These are phyloP conservation scores for Cepphus grylle DNA, from an alignment of 2,113 vertebrate genomes.

Conservation along the genomic window DNA sequence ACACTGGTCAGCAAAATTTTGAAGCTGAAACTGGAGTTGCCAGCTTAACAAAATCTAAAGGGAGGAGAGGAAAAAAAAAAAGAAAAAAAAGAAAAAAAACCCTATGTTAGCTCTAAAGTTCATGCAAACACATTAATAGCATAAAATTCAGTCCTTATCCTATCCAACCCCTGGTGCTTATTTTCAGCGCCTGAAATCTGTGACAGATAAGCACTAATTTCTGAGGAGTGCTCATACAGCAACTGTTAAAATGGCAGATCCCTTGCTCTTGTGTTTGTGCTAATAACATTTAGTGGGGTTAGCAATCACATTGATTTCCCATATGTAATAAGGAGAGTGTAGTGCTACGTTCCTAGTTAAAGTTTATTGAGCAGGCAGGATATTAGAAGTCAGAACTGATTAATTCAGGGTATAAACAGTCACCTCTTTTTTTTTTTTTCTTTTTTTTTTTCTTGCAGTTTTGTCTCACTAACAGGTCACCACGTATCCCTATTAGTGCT, in stretches of 20 bases:
- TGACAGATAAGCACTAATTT: slow-evolving; percentile 2
- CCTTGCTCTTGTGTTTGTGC: not conserved
- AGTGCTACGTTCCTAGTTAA: not conserved
- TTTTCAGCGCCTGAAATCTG: not conserved
- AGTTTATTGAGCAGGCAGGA: slow-evolving; percentile 46
- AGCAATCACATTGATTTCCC: slow-evolving; percentile 52
- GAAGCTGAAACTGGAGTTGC: not conserved
- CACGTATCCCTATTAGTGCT: not conserved
- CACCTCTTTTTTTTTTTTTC: not conserved
- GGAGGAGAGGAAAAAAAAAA: accelerated
- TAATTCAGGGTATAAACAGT: slow-evolving; percentile 11
- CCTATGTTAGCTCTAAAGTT: not conserved
- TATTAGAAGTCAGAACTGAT: slow-evolving; percentile 48
- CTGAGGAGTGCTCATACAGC: not conserved
- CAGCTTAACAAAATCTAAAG: not conserved
- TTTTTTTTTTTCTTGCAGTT: accelerated
- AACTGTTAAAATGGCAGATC: not conserved
- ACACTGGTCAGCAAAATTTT: not conserved
- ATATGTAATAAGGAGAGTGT: slow-evolving; percentile 9
- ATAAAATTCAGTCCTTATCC: not conserved
- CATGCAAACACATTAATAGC: not conserved
- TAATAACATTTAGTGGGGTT: not conserved
- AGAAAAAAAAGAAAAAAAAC: too few species aligned
- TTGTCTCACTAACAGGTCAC: not conserved
- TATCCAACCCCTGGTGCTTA: not conserved